Percentiles rank a stretch among this genome's conserved stretches.
phyloP scores from a whole-genome alignment of 2,113 vertebrate genomes.

The Corydoras maculifer region DNA sequence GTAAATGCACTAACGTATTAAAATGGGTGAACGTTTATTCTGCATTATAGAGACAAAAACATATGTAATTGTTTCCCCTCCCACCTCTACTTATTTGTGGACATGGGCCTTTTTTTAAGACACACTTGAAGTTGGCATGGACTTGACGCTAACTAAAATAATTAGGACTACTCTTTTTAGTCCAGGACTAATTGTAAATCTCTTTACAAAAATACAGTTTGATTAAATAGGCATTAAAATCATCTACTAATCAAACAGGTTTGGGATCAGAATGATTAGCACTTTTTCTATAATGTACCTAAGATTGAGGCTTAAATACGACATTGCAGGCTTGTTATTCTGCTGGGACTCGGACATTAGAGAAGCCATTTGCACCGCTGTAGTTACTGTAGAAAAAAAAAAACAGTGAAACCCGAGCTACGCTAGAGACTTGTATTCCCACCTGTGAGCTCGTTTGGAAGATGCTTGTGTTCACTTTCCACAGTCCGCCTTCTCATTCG shows the following conservation, averaged over 20 bases:
- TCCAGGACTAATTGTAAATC: constrained; percentile 7
- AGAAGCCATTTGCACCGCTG: background rate
- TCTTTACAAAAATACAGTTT: constrained; percentile 4
- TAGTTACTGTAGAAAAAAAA: constrained; percentile 29
- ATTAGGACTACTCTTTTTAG: constrained; percentile 1
- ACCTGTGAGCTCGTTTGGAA: background rate
- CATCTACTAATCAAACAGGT: too few species aligned
- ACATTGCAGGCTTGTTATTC: background rate
- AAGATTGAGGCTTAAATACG: background rate
- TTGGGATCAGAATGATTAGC: too few species aligned
- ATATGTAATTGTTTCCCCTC: too few species aligned
- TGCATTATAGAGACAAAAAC: too few species aligned
- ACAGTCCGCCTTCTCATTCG: background rate
- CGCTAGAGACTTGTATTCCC: background rate
- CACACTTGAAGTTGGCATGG: background rate
- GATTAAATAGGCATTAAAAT: too few species aligned
- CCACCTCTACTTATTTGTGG: too few species aligned
- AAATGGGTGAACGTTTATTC: too few species aligned
- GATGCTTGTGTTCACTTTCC: background rate
- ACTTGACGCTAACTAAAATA: constrained; percentile 12
- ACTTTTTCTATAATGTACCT: too few species aligned
- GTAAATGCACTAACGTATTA: too few species aligned
- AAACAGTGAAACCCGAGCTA: constrained; percentile 25
- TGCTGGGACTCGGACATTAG: background rate
- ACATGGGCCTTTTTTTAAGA: background rate